Conservation (phyloP, 2,113 vertebrate species). For the Balaeniceps rex region DNA sequence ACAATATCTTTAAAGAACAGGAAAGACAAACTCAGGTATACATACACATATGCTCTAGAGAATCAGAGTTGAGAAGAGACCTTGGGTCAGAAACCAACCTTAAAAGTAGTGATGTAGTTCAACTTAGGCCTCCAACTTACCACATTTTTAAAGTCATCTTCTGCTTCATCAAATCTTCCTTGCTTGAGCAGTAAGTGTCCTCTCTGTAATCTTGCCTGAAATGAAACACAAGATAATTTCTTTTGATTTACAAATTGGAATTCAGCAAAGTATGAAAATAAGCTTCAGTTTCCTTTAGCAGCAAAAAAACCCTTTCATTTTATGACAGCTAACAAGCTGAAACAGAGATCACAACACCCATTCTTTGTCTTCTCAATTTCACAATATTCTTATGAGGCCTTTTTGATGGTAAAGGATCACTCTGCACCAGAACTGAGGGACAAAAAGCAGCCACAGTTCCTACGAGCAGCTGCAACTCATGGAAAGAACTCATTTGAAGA, state of each 20-base stretch:
- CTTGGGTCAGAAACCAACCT: background rate
- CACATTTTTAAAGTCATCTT: conserved; percentile 94
- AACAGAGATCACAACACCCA: background rate
- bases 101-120: background rate
- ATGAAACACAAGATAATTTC: background rate
- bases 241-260: background rate
- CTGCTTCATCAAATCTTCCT: conserved; percentile 93
- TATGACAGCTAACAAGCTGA: background rate
- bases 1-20: background rate
- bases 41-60: background rate
- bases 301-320: background rate
- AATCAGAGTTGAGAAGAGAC: background rate
- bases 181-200: conserved; percentile 93
- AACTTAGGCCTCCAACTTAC: conserved; percentile 72
- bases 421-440: background rate
- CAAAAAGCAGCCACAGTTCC: background rate
- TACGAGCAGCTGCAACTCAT: background rate
- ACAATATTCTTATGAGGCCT: background rate
- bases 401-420: background rate
- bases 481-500: background rate
- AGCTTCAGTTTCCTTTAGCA: background rate
- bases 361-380: background rate
- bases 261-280: background rate
- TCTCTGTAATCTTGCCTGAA: conserved; percentile 92
- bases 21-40: background rate